phyloP scores from a whole-genome alignment of 2,888 invertebrate species.

The Drosophila incognita region DNA sequence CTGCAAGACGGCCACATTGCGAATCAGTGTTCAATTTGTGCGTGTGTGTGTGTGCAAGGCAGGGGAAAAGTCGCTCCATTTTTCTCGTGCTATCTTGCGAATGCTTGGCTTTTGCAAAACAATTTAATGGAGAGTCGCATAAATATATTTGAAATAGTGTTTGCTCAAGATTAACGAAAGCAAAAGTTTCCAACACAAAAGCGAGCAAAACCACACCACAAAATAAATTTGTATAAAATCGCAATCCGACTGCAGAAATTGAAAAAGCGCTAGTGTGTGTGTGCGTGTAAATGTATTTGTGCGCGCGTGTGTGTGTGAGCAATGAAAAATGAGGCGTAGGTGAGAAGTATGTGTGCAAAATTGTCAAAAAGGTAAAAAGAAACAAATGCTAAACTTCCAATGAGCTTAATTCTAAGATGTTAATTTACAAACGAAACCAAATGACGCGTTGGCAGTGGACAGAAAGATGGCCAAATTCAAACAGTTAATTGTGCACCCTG shows the following conservation, averaged over 20 bases:
- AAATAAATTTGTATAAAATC: constrained; percentile 39
- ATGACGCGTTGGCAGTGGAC: constrained; percentile 63
- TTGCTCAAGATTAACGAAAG: constrained; percentile 35
- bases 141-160: constrained; percentile 26
- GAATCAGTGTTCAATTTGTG: constrained; percentile 48
- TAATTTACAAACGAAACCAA: constrained; percentile 2
- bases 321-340: constrained; percentile 77
- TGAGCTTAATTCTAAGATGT: constrained; percentile 11
- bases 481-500: constrained; percentile 48
- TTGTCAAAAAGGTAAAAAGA: constrained; percentile 65
- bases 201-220: constrained; percentile 11
- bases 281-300: constrained; percentile 52
- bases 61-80: constrained; percentile 77
- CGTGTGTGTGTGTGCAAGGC: constrained; percentile 74
- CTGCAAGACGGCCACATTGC: constrained; percentile 40
- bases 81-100: constrained; percentile 75
- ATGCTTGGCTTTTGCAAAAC: constrained; percentile 58
- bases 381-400: constrained; percentile 21
- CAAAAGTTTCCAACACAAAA: constrained; percentile 9
- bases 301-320: constrained; percentile 69
- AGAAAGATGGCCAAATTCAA: constrained; percentile 58
- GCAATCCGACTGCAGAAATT: constrained; percentile 61
- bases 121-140: constrained; percentile 44
- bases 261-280: constrained; percentile 38
- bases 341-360: constrained; percentile 73